These are phyloP conservation scores for Zygothrica quintamaculata DNA, from an alignment of 2,888 invertebrate genomes.

Conservation along the genomic window DNA sequence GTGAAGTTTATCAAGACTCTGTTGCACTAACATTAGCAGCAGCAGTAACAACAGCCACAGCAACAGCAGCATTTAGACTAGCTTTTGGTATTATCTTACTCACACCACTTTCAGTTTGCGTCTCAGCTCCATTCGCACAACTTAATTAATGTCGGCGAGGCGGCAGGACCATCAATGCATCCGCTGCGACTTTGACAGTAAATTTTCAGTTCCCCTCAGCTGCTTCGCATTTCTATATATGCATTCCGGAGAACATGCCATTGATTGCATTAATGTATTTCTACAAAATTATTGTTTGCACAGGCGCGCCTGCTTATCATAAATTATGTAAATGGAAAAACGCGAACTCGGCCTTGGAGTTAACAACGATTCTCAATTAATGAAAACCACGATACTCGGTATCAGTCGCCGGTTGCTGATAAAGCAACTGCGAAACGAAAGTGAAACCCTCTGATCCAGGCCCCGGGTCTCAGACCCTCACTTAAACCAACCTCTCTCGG, in stretches of 20 bases:
- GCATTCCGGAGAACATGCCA: constrained; percentile 66
- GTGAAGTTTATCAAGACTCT: constrained; percentile 78
- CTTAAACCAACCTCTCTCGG: not conserved
- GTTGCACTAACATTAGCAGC: constrained; percentile 60
- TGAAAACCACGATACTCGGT: constrained; percentile 75
- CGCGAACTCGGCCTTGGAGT: constrained; percentile 75
- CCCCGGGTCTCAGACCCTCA: constrained; percentile 3
- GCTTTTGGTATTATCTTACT: not conserved
- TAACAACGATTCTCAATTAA: constrained; percentile 84
- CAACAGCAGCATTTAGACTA: constrained; percentile 4
- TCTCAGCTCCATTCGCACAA: constrained; percentile 59
- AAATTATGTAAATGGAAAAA: constrained; percentile 84
- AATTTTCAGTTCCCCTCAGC: constrained; percentile 14
- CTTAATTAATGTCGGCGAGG: constrained; percentile 70
- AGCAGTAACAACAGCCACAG: constrained; percentile 7
- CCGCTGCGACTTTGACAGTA: constrained; percentile 37
- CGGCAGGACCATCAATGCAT: constrained; percentile 58
- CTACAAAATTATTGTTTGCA: constrained; percentile 84
- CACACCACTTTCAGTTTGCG: constrained; percentile 6
- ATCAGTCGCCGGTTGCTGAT: constrained; percentile 77
- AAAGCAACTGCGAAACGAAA: constrained; percentile 62
- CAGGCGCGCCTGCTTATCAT: constrained; percentile 83
- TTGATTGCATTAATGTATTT: constrained; percentile 82
- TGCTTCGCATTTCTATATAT: constrained; percentile 22
- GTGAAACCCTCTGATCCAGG: constrained; percentile 45